These are phyloP conservation scores for Rana temporaria DNA, from an alignment of 2,113 vertebrate genomes.

Conservation along the genomic window DNA sequence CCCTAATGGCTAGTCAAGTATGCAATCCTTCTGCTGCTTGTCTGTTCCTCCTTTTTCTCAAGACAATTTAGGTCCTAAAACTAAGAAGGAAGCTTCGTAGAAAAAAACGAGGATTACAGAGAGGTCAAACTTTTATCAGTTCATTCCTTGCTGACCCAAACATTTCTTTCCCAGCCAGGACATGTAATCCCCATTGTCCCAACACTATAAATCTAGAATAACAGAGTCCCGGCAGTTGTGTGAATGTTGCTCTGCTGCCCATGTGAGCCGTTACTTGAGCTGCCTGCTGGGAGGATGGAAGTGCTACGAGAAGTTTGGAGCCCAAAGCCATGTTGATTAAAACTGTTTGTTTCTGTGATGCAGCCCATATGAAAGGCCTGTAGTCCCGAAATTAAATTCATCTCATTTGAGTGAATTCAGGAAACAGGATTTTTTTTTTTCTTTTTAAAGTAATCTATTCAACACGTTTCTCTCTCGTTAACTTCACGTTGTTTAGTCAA, in stretches of 20 bases:
- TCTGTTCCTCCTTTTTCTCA: too few relatives aligned
- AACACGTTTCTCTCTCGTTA: background rate
- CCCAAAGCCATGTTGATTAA: background rate
- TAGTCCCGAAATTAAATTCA: conserved; percentile 1
- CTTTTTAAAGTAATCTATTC: conserved; percentile 3
- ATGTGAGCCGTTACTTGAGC: conserved; percentile 23
- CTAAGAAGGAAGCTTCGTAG: too few relatives aligned
- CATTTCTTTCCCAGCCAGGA: conserved; percentile 4
- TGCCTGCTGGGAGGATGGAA: background rate
- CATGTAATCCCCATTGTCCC: conserved; percentile 23
- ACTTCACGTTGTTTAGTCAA: background rate
- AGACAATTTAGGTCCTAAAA: background rate
- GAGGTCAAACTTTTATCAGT: conserved; percentile 18
- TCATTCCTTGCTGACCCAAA: conserved; percentile 10
- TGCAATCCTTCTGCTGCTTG: too few relatives aligned
- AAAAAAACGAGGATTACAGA: background rate
- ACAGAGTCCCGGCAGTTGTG: background rate
- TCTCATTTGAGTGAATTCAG: conserved; percentile 16
- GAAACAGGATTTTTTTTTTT: conserved; percentile 14
- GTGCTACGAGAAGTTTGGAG: background rate
- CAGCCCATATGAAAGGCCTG: background rate
- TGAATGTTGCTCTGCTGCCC: background rate
- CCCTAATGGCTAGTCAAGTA: too few relatives aligned
- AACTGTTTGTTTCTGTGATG: background rate
- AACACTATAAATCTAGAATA: conserved; percentile 27